These are phyloP conservation scores for Callosobruchus maculatus DNA, from an alignment of 2,888 invertebrate species.

Conservation along the genomic window DNA sequence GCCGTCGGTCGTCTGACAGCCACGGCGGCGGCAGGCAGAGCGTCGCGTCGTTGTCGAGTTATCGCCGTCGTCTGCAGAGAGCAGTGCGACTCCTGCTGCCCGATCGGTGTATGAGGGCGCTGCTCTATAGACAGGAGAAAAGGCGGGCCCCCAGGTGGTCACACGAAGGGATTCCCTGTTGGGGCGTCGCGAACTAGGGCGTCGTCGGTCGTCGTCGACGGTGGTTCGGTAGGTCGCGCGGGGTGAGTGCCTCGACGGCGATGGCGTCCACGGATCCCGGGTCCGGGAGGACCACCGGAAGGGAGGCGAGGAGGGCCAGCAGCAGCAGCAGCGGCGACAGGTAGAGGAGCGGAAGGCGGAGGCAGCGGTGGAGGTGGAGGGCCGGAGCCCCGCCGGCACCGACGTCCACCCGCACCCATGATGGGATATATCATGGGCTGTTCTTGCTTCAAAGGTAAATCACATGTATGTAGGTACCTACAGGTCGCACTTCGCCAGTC, in stretches of 20 bases:
- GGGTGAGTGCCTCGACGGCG: not conserved
- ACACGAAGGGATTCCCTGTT: too few species aligned
- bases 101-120: too few species aligned
- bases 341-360: not conserved
- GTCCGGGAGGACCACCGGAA: not conserved
- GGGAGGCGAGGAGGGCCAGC: constrained; percentile 16
- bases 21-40: not conserved
- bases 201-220: too few species aligned
- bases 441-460: constrained; percentile 83
- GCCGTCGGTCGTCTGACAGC: not conserved
- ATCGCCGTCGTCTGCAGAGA: not conserved
- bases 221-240: too few species aligned
- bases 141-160: too few species aligned
- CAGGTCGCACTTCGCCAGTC: too few species aligned
- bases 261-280: not conserved
- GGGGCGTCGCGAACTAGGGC: too few species aligned
- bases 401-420: constrained; percentile 62
- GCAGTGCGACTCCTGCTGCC: not conserved
- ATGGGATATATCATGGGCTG: constrained; percentile 95
- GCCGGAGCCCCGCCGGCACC: constrained; percentile 52
- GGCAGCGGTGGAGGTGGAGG: not conserved
- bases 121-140: too few species aligned
- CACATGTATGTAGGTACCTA: too few species aligned
- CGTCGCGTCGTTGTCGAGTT: not conserved
- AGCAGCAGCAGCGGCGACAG: not conserved